These are phyloP conservation scores for Hepsetus odoe DNA, from an alignment of 2,113 vertebrate species.

Conservation along the genomic window DNA sequence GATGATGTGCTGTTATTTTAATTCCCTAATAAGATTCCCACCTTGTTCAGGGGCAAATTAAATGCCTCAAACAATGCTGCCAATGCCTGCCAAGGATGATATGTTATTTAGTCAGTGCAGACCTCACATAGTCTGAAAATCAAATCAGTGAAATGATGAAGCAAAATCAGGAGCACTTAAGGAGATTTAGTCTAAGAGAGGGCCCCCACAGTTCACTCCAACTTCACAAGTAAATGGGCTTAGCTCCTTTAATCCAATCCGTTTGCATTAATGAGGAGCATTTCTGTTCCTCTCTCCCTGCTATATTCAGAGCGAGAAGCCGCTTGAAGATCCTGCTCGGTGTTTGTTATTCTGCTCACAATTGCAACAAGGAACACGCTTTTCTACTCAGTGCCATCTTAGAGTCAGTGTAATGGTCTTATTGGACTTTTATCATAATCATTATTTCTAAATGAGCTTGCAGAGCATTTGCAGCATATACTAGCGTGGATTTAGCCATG, in stretches of 20 bases:
- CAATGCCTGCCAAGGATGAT: slow-evolving; percentile 15
- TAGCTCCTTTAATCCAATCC: slow-evolving; percentile 51
- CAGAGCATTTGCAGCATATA: slow-evolving; percentile 52
- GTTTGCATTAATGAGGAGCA: slow-evolving; percentile 54
- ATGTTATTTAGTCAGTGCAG: slow-evolving; percentile 39
- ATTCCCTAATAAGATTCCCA: slow-evolving; percentile 5
- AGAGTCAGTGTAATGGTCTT: slow-evolving; percentile 17
- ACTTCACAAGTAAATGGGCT: slow-evolving; percentile 47
- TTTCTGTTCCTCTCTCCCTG: slow-evolving; percentile 48
- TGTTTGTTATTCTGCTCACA: slow-evolving; percentile 65
- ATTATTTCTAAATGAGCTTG: slow-evolving; percentile 58
- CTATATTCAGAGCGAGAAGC: slow-evolving; percentile 43
- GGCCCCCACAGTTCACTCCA: slow-evolving; percentile 46
- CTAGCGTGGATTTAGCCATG: not conserved
- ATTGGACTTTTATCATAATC: slow-evolving; percentile 46
- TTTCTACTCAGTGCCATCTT: slow-evolving; percentile 11
- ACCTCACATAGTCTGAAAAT: slow-evolving; percentile 34
- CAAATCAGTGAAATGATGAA: slow-evolving; percentile 32
- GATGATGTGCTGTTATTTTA: not conserved
- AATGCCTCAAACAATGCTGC: not conserved
- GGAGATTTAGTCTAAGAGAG: slow-evolving; percentile 34
- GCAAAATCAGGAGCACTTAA: slow-evolving; percentile 39
- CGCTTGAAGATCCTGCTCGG: slow-evolving; percentile 32
- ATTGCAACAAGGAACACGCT: slow-evolving; percentile 43
- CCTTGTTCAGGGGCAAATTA: not conserved